Evolutionary conservation across 2,888 invertebrate genomes (phyloP).

Genomic region (Papilio elwesi): DNA sequence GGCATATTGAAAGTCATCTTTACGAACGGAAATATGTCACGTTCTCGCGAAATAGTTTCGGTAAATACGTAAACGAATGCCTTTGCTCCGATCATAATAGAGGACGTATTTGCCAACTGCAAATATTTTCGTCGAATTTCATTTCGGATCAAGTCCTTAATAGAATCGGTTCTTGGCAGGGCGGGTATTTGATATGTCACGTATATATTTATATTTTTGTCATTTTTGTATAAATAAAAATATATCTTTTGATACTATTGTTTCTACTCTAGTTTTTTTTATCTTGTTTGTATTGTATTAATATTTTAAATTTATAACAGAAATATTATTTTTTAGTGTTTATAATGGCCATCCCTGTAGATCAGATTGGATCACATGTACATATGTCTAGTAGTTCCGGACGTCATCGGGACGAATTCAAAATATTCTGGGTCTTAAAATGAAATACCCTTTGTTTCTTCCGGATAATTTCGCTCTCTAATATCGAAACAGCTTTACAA

Average conservation of each 20-base stretch:
- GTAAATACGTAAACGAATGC: conserved; percentile 12
- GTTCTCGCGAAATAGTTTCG: conserved; percentile 16
- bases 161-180: not conserved
- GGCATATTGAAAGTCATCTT: conserved; percentile 8
- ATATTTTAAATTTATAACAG: too few species aligned
- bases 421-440: too few species aligned
- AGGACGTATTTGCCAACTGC: conserved; percentile 11
- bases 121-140: conserved; percentile 22
- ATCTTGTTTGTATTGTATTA: too few species aligned
- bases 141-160: conserved; percentile 5
- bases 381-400: too few species aligned
- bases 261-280: too few species aligned
- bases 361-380: too few species aligned
- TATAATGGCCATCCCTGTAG: too few species aligned
- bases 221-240: not conserved
- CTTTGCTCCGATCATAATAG: conserved; percentile 10
- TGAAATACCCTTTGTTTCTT: too few species aligned
- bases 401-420: too few species aligned
- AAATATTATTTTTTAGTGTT: too few species aligned
- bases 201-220: not conserved
- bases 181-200: not conserved
- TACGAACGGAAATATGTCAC: conserved; percentile 1
- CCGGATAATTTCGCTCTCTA: too few species aligned
- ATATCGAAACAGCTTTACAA: too few species aligned
- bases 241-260: not conserved